Conservation (phyloP, 2,797 vertebrate species). For the Chaetodon trifasciatus region DNA sequence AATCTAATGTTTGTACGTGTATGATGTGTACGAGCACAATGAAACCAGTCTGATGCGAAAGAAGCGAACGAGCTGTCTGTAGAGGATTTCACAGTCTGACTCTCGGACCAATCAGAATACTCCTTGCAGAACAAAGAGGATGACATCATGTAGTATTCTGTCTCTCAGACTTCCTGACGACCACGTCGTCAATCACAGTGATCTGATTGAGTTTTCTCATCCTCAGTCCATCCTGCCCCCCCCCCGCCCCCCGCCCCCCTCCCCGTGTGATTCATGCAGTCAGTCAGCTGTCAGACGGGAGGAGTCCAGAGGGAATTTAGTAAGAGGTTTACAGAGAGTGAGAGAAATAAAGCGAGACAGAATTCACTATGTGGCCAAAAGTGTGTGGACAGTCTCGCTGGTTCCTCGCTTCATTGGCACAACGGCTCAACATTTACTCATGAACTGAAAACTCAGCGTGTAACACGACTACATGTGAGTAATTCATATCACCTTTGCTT, state of each 20-base stretch:
- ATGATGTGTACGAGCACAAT: no score
- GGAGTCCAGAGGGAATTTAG: neutral
- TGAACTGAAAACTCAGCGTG: neutral
- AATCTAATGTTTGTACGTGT: no score
- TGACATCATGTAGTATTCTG: neutral
- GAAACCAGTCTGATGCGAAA: no score
- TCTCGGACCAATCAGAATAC: no score
- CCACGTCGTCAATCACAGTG: slow-evolving; percentile 7
- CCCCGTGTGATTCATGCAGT: neutral
- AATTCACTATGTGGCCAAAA: neutral
- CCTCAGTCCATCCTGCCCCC: neutral
- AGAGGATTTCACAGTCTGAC: no score
- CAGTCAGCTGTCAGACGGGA: neutral
- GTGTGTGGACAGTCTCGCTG: neutral
- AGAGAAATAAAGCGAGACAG: neutral
- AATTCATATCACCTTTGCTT: neutral
- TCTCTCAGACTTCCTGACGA: neutral
- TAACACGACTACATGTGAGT: neutral
- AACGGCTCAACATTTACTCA: neutral
- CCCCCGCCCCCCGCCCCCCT: neutral
- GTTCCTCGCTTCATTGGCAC: neutral
- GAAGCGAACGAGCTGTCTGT: no score
- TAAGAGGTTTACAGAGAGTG: neutral
- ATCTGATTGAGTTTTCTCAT: slow-evolving; percentile 6
- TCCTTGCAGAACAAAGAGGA: slow-evolving; percentile 2